These are phyloP conservation scores for Irena cyanogastra DNA, from an alignment of 2,113 vertebrate species.

Conservation along the genomic window DNA sequence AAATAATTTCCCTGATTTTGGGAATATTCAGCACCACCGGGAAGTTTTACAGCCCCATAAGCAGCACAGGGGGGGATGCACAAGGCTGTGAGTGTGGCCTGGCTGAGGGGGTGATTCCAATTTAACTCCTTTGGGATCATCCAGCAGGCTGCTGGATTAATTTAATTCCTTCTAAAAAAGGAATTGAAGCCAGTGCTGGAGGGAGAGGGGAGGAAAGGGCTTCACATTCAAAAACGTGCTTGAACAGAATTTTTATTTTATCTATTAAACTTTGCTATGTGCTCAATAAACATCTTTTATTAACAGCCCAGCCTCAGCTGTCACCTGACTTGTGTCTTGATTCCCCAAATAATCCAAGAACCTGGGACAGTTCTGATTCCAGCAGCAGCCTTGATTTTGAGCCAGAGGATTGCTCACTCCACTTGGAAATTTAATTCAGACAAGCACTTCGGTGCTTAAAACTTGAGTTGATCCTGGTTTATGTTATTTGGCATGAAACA, in stretches of 20 bases:
- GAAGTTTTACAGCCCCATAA: not conserved
- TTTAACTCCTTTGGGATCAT: not conserved
- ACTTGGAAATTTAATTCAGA: not conserved
- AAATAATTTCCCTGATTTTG: not conserved
- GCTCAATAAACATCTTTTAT: not conserved
- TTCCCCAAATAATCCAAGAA: not conserved
- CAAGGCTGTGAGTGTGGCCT: not conserved
- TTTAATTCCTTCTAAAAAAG: not conserved
- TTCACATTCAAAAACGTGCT: not conserved
- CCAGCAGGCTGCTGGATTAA: not conserved
- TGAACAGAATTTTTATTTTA: not conserved
- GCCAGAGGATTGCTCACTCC: not conserved
- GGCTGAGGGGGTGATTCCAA: not conserved
- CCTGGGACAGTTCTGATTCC: fast-evolving
- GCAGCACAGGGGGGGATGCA: fast-evolving
- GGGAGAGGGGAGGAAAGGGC: not conserved
- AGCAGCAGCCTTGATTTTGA: not conserved
- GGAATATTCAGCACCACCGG: not conserved
- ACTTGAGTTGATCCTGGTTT: fast-evolving
- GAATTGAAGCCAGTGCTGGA: not conserved
- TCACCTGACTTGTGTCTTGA: not conserved
- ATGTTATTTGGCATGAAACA: fast-evolving
- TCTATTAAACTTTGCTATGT: not conserved
- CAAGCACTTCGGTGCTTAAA: fast-evolving
- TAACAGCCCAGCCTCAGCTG: not conserved